Evolutionary conservation across 1,140 invertebrate species (phyloP).

Genomic region (Micrasema longulum): DNA sequence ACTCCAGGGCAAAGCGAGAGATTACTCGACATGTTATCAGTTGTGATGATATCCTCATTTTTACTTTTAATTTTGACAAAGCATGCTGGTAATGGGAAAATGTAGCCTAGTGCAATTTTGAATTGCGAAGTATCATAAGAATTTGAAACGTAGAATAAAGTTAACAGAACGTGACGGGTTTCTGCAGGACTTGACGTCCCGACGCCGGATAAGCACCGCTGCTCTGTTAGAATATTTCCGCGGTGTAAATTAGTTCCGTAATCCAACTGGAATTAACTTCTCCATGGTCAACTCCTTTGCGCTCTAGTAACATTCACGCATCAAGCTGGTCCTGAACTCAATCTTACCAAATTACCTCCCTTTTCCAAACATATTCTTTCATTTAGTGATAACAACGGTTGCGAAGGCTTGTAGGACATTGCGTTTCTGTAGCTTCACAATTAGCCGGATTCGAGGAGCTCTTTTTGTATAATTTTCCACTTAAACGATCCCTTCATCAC

Average conservation of each 20-base stretch:
- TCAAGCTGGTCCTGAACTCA: neutral
- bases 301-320: neutral
- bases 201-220: neutral
- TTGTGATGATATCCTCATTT: slow-evolving; percentile 30
- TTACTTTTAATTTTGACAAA: slow-evolving; percentile 39
- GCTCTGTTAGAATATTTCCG: neutral
- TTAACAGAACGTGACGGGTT: slow-evolving; percentile 16
- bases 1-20: neutral
- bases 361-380: neutral
- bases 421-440: too few species aligned
- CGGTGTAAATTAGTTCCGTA: too few species aligned
- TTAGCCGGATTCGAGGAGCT: slow-evolving; percentile 26
- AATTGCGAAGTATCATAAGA: slow-evolving; percentile 34
- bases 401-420: too few species aligned
- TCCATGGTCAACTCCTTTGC: neutral
- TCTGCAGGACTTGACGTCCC: slow-evolving; percentile 1
- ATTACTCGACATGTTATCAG: slow-evolving; percentile 18
- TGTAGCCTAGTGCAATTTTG: slow-evolving; percentile 37
- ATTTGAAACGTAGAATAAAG: slow-evolving; percentile 35
- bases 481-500: slow-evolving; percentile 1
- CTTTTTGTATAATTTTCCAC: slow-evolving; percentile 13
- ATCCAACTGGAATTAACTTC: too few species aligned
- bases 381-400: too few species aligned
- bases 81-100: slow-evolving; percentile 40
- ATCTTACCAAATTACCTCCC: neutral